phyloP scores from a whole-genome alignment of 2,888 invertebrate genomes.

The Megastigmus dorsalis region DNA sequence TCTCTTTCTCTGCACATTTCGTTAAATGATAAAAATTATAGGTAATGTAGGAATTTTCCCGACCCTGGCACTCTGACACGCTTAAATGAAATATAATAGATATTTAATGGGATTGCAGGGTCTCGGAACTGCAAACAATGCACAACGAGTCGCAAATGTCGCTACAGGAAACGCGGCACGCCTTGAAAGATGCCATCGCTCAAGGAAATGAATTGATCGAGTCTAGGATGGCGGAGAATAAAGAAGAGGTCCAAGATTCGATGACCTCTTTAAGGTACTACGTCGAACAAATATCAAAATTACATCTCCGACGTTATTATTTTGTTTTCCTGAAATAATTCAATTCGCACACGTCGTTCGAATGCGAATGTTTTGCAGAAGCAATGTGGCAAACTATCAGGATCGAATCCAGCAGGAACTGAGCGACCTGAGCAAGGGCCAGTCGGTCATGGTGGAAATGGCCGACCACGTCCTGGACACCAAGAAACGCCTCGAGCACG shows the following conservation, averaged over 20 bases:
- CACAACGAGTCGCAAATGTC: constrained; percentile 80
- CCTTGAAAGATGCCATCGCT: constrained; percentile 69
- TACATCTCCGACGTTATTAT: too few relatives aligned
- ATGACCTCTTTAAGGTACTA: constrained; percentile 66
- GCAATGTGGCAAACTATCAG: constrained; percentile 65
- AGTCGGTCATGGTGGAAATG: constrained; percentile 86
- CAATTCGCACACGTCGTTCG: too few relatives aligned
- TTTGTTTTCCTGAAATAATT: too few relatives aligned
- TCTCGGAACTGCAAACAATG: constrained; percentile 76
- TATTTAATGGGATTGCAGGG: too few relatives aligned
- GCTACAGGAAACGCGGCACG: constrained; percentile 77
- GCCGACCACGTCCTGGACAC: constrained; percentile 90
- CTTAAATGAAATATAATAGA: too few relatives aligned
- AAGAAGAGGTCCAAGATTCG: constrained; percentile 78
- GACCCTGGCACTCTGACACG: too few relatives aligned
- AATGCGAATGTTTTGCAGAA: constrained; percentile 60
- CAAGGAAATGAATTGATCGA: constrained; percentile 75
- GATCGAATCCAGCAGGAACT: constrained; percentile 67
- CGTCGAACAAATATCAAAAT: too few relatives aligned
- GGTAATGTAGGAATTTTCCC: too few relatives aligned
- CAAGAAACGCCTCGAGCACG: constrained; percentile 89
- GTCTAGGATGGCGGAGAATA: constrained; percentile 77
- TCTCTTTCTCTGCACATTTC: too few relatives aligned
- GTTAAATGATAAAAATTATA: too few relatives aligned
- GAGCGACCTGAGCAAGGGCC: constrained; percentile 81